phyloP scores from a whole-genome alignment of 2,888 invertebrate genomes.

The Pollenia angustigena region DNA sequence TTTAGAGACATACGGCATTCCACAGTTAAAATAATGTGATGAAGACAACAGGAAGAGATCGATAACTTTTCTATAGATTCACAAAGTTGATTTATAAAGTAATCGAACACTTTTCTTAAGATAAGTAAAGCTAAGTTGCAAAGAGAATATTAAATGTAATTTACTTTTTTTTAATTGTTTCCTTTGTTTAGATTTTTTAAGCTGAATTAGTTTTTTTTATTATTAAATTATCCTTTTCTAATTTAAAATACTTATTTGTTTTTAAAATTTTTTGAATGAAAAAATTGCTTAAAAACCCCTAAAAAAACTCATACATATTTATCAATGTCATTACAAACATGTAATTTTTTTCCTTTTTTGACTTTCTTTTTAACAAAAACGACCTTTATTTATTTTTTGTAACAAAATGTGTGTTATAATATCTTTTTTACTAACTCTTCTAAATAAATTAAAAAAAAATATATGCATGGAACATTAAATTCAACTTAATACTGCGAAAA shows the following conservation, averaged over 20 bases:
- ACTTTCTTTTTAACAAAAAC: constrained; percentile 17
- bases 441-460: constrained; percentile 14
- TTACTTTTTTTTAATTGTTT: too few species aligned
- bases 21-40: too few species aligned
- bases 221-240: not conserved
- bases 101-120: too few species aligned
- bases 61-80: too few species aligned
- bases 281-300: too few species aligned
- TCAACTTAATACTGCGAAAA: constrained; percentile 16
- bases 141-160: too few species aligned
- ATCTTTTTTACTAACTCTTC: not conserved
- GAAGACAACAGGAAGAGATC: too few species aligned
- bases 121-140: too few species aligned
- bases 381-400: constrained; percentile 33
- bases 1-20: too few species aligned
- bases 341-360: constrained; percentile 4
- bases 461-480: constrained; percentile 29
- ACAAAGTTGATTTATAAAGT: too few species aligned
- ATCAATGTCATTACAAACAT: constrained; percentile 22
- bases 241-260: not conserved
- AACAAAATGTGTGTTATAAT: not conserved
- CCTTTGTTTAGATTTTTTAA: too few species aligned
- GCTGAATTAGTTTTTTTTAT: not conserved
- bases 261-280: not conserved
- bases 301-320: constrained; percentile 19